Base-by-base conservation (phyloP, 2,888 invertebrate species). In the Frankliniella fusca region DNA sequence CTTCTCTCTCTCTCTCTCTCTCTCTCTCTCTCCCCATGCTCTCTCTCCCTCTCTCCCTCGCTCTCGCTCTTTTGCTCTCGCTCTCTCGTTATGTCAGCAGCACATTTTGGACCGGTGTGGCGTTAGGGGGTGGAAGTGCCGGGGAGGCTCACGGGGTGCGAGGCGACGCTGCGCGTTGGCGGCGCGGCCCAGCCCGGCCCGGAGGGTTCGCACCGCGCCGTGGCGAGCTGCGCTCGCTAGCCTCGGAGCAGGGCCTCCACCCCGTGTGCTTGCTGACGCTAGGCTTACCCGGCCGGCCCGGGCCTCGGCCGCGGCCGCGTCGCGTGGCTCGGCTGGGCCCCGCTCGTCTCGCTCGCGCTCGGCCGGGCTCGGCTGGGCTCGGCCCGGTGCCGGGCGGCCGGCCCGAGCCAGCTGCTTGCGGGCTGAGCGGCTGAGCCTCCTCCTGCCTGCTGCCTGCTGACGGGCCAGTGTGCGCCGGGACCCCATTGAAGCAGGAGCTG, bases 171-270 rank as follows among this genome's bases (percentile, higher is more conserved):
- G 81, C 81, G 82, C 81, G 81, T 80, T 61, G 48, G 48, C 12
- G 50, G 54, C 48, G 38, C 15, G 28, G 48, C 79, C n/a, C 82
- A 18, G 54, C 80, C 23, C 81, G 61, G 61, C 82, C 50, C 27
- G 81, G 80, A 79, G 80, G 76, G 81, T 81, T 82, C 80, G 54
- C 81, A 10, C 70, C 70, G 70, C 70, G 70, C 70, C 70, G 70
- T 76, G 70, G 70, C 70, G 70, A 76, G 38, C 54, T 5, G 38
- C 27, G 70, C 23, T 12, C 27, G 70, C 70, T 76, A 76, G 70
- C 70, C 70, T 76, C 70, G 70, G 23, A 27, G 23, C 70, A 27
- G 70, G 70, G 70, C 70, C 20, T 5, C 18, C 38, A 38, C 38
- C 38, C 70, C 23, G n/a, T 27, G n/a, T 27, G 9, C n/a, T n/a